Evolutionary conservation across 2,113 vertebrate genomes (phyloP).

Genomic region (Rhizomys pruinosus): DNA sequence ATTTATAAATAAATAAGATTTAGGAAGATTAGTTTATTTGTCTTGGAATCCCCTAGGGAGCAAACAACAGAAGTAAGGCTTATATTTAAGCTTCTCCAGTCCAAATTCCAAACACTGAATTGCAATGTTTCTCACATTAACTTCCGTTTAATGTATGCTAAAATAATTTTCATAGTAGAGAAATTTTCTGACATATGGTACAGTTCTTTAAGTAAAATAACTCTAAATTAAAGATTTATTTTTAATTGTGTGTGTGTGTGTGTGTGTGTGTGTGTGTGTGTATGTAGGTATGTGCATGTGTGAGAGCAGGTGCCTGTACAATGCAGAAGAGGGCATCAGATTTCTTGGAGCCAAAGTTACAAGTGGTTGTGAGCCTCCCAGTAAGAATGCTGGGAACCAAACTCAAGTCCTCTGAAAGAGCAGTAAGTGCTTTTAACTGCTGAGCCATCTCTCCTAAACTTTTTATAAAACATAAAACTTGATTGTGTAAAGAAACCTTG

Average conservation of each 20-base stretch:
- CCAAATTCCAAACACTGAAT: constrained; percentile 14
- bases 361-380: background rate
- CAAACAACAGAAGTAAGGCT: background rate
- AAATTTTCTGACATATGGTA: background rate
- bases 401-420: background rate
- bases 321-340: background rate
- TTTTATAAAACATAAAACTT: constrained; percentile 3
- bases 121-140: background rate
- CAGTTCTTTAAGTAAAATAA: constrained; percentile 30
- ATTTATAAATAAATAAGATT: constrained; percentile 49
- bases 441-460: background rate
- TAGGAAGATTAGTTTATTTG: constrained; percentile 35
- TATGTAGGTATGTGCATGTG: background rate
- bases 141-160: background rate
- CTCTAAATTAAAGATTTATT: background rate
- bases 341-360: background rate
- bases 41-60: background rate
- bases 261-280: background rate
- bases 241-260: background rate
- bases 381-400: background rate
- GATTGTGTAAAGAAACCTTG: background rate
- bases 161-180: background rate
- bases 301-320: background rate
- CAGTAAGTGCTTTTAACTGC: background rate
- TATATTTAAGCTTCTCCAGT: background rate